phyloP scores from a whole-genome alignment of 2,113 vertebrate genomes.

The Promerops cafer region DNA sequence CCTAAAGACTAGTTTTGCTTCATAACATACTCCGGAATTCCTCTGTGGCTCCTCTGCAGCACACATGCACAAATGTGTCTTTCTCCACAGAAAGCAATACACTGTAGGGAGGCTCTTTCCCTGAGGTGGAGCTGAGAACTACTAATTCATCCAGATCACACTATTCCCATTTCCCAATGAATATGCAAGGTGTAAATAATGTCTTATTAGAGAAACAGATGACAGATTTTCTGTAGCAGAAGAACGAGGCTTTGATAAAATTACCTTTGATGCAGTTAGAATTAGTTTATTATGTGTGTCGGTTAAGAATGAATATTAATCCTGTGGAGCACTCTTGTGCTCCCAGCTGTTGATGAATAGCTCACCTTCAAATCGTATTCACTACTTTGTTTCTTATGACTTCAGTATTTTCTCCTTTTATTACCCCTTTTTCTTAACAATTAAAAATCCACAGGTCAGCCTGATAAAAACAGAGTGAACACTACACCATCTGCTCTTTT shows the following conservation, averaged over 20 bases:
- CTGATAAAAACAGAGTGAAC: neutral
- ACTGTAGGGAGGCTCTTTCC: neutral
- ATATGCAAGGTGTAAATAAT: neutral
- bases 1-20: neutral
- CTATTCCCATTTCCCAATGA: neutral
- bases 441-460: neutral
- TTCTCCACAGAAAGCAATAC: neutral
- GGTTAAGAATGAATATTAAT: neutral
- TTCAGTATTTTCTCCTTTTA: neutral
- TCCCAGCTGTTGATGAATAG: neutral
- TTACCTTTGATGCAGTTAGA: neutral
- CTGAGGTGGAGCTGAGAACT: neutral
- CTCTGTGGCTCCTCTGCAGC: neutral
- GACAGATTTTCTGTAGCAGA: neutral
- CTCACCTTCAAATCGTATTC: neutral
- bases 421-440: neutral
- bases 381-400: neutral
- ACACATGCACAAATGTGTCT: neutral
- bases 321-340: neutral
- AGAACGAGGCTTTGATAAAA: neutral
- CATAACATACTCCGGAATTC: neutral
- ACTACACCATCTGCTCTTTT: neutral
- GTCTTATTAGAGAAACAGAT: neutral
- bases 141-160: neutral
- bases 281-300: neutral